Base-by-base conservation (phyloP, 1,140 invertebrate genomes). In the Archivesica marissinica region DNA sequence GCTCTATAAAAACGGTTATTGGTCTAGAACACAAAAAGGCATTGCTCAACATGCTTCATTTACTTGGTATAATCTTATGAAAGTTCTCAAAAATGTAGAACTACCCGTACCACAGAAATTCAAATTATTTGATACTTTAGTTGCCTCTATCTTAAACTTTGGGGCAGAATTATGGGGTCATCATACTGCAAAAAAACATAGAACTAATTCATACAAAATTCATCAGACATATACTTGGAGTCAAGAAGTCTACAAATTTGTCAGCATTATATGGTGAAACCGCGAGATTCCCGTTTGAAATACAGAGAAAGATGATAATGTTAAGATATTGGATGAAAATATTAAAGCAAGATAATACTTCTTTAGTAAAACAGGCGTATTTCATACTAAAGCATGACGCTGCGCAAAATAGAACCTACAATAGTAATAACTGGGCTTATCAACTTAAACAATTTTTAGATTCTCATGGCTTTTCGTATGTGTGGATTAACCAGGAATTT, bases 121-220 rank as follows among this genome's bases (percentile, higher is more conserved):
- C 17, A 75, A 75, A 41, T 33, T 75, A 28, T 75, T 75, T 75
- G 41, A 75, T n/a, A 7, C 47, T 15, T 54, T 75, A 35, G 72
- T 75, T 20, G 6, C 44, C 28, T 75, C 72, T 7, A 44, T 72
- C 15, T 39, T 47, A n/a, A 6, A 72, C 25, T 72, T 6, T 9
- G 9, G 68, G 7, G 11, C 25, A 11, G 68, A 72, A 25, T 6
- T 61, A 23, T 23, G 20, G 20, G 56, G 56, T 9, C 7, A n/a
- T n/a, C 7, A 11, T 30, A 9, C 9, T 13, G 28, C n/a, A 30
- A 20, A 6, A 3, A 13, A 30, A 66, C n/a, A 35, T 30, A 13
- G 30, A 66, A 66, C 9, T 13, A 44, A 44, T 39, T 47, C 35
- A 72, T 13, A 72, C 68, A 7, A 72, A 66, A 25, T 72, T 72